Evolutionary conservation across 2,797 vertebrate species (phyloP).

Genomic region (Eurystomus glaucurus): DNA sequence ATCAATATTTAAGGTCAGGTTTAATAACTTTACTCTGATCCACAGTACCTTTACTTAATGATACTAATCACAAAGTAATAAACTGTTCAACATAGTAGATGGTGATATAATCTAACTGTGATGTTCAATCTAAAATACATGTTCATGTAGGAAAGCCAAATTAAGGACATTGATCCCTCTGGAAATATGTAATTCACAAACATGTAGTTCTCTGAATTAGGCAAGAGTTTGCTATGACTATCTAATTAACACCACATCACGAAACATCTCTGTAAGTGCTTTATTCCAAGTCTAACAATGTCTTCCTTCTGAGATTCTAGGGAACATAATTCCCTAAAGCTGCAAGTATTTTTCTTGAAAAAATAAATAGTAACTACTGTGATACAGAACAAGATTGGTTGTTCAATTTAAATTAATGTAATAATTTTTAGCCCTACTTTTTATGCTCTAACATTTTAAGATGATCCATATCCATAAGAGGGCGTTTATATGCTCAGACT

Average conservation of each 20-base stretch:
- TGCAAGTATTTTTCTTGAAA: background rate
- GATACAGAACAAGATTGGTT: background rate
- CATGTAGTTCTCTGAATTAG: background rate
- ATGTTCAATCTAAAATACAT: background rate
- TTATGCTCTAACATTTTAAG: background rate
- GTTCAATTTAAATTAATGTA: background rate
- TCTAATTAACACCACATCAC: background rate
- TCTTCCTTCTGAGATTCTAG: background rate
- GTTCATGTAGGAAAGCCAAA: background rate
- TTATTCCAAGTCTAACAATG: background rate
- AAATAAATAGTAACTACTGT: background rate
- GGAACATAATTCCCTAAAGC: background rate
- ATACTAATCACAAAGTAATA: background rate
- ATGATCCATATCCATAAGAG: background rate
- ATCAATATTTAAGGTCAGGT: background rate
- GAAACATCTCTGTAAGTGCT: background rate
- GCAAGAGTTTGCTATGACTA: background rate
- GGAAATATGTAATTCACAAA: background rate
- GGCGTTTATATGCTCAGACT: constrained; percentile 11
- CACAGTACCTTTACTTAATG: background rate
- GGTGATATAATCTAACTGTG: background rate
- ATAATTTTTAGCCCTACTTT: background rate
- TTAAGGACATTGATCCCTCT: background rate
- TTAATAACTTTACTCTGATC: background rate
- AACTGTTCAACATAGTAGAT: background rate